A percentile compares a stretch with the other conserved stretches of the same genome.
phyloP scores from a whole-genome alignment of 2,888 invertebrate genomes.

The Polymixis flavicincta region DNA sequence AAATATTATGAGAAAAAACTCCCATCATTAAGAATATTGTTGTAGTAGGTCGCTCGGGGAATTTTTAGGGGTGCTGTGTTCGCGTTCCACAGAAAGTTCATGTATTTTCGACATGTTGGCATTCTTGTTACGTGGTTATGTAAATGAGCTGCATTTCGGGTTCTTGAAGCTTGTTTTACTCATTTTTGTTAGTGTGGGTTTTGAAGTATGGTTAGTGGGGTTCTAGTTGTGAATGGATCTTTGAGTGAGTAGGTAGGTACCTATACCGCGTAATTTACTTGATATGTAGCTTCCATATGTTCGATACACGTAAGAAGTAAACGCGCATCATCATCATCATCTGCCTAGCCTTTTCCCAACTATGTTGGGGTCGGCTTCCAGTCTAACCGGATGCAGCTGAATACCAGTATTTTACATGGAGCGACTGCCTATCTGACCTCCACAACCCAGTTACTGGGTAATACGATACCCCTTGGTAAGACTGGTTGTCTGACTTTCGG shows the following conservation, averaged over 20 bases:
- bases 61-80: slow-evolving; percentile 67
- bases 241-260: background rate
- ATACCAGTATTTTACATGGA: no score
- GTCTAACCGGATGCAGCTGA: no score
- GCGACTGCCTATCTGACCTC: no score
- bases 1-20: slow-evolving; percentile 75
- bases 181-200: slow-evolving; percentile 21
- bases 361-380: no score
- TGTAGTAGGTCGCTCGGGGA: slow-evolving; percentile 65
- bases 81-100: slow-evolving; percentile 63
- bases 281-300: background rate
- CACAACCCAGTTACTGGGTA: no score
- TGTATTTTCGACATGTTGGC: slow-evolving; percentile 54
- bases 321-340: no score
- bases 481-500: no score
- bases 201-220: background rate
- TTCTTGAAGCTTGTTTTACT: slow-evolving; percentile 38
- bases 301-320: background rate
- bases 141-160: slow-evolving; percentile 44
- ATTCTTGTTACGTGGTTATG: slow-evolving; percentile 44
- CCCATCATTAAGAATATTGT: slow-evolving; percentile 70
- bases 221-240: background rate
- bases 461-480: no score
- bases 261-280: background rate
- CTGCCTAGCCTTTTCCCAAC: no score